Evolutionary conservation across 2,888 invertebrate genomes (phyloP), one percentile per base, ranked within the genome.

Genomic region (Drosophila yooni): DNA sequence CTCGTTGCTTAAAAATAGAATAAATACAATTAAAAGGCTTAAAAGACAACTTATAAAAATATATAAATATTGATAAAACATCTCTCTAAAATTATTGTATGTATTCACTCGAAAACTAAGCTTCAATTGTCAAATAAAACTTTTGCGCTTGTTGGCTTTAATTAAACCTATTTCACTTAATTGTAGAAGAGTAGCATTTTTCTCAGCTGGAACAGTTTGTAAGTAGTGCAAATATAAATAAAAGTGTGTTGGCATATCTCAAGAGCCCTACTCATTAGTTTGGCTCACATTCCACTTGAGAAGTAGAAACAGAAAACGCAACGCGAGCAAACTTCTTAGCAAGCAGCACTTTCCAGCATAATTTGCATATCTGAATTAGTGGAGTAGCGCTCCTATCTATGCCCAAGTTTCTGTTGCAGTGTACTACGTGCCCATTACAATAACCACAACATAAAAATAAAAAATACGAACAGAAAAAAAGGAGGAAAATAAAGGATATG

Each of bases 361-460:
- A 88, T 84, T 82, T 88, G 81, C 83, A 88, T 84, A 84, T 88
- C 83, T 56, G 48, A 29, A 60, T 74, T 38, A 50, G 68, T 71
- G 58, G 58, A 36, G 59, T 36, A 54, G 27, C 15, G 27, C 50
- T n/a, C n/a, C 59, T 76, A 67, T 66, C 66, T 62, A 38, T 36
- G 70, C 43, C 51, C 43, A 21, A 61, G 52, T 63, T 67, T 76
- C 65, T 63, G 53, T 71, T 50, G 60, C 86, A 88, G 85, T 85
- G 84, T 88, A 29, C 29, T 36, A 36, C 54, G 70, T 71, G 70
- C 64, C 74, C 86, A 88, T 88, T 84, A 88, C 89, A 85, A 88
- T 88, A 88, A 88, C 89, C 85, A 86, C 85, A 88, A 87, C 89
- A 85, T 88, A 82, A 88, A 84, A 73, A 62, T 68, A 66, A 38